Base-by-base conservation (phyloP, 2,888 invertebrate species). In the Coelogynopora nodosa region DNA sequence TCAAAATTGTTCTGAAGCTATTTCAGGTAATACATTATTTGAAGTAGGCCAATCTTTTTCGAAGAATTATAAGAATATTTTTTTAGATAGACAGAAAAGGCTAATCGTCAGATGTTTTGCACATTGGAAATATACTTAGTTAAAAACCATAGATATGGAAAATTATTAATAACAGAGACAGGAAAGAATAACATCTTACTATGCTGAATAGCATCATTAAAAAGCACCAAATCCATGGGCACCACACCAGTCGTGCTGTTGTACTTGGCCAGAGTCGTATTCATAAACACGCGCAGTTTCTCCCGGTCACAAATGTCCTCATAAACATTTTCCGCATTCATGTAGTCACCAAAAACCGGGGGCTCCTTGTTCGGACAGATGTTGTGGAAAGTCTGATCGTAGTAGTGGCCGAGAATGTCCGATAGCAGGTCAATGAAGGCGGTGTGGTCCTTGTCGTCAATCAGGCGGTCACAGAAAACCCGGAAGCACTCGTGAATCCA, bases 401-500 rank as follows among this genome's bases (percentile, higher is more conserved):
- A 95, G 91, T 95, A 93, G 89, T 93, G 93, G n/a, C 95, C 96
- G 80, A 96, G 93, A 90, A 94, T 94, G 49, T 95, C 94, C 84
- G 94, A 94, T 88, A 96, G 92, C 89, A 94, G 94, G 86, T 92
- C 93, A 88, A 94, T 91, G 91, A 96, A 96, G 94, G 95, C 95
- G 82, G 94, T 94, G 83, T 94, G 93, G 91, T 96, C 96, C 67
- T 94, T 94, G 90, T 87, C 94, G 90, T 96, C 95, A 0, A 95
- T 94, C 0, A 97, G 93, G 1, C 96, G 94, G 91, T 97, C 96
- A 89, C 94, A 93, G 91, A 96, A 97, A 0, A 96, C 96, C 84
- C 96, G 26, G 90, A 94, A 95, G 88, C 94, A 94, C 91, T 97
- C 96, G 92, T 96, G 96, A 86, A 95, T 93, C 96, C 96, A 97